Evolutionary conservation across 2,113 vertebrate genomes (phyloP), one percentile per base, ranked within the genome.

Genomic region (Dasyurus viverrinus): DNA sequence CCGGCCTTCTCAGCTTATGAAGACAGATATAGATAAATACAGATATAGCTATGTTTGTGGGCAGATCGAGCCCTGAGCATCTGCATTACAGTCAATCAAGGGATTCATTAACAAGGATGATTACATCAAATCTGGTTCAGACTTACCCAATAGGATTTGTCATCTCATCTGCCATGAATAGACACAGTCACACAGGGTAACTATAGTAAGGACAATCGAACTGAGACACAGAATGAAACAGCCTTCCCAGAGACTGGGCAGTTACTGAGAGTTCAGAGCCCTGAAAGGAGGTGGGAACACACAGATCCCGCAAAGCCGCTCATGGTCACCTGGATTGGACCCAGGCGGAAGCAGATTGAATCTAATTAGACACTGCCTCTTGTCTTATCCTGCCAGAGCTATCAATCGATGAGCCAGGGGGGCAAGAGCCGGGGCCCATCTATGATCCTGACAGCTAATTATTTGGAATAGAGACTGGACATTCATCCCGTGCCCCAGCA

Each of bases 81-180:
- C 97, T 98, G 97, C 95, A 96, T 97, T 97, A 96, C n/a, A 96
- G 94, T 96, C 91, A 93, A 53, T 94, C 53, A 95, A 95, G 27
- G 84, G 16, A 93, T 46, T 46, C 36, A 94, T 94, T 97, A 57
- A 94, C 93, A 91, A 42, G 76, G 89, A 95, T 92, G 94, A 68
- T 96, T 95, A 60, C 53, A 97, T 95, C 96, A 96, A 93, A 97
- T 96, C 95, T 96, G 52, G 54, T 98, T 98, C 96, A 96, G 90
- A 92, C 25, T 92, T 90, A 90, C 89, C 84, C 94, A 94, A 55
- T 10, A 95, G 93, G 95, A 97, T 97, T 97, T 98, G 96, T 95
- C 94, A 97, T 96, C 93, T 94, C 96, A 97, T 95, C 92, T 96
- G 93, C 94, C 93, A 90, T 89, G 42, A 95, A 92, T n/a, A 96